These are phyloP conservation scores for Sakesphorus luctuosus DNA, from an alignment of 2,113 vertebrate genomes.

Conservation along the genomic window DNA sequence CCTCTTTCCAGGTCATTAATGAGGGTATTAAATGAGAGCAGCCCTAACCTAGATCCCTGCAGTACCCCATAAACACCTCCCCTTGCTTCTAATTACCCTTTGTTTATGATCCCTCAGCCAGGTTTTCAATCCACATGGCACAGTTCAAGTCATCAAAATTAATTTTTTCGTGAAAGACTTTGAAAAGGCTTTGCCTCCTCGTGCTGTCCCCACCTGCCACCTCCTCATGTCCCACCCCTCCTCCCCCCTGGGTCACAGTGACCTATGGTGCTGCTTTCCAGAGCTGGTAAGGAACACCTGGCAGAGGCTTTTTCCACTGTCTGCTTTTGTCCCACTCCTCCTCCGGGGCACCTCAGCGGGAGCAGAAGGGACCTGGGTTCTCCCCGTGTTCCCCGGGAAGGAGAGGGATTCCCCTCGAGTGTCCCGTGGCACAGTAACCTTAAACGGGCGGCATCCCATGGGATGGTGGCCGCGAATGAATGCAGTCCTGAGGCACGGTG, in stretches of 20 bases:
- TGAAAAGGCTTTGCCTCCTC: neutral
- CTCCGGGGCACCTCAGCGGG: neutral
- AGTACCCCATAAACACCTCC: conserved; percentile 66
- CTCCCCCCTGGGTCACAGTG: neutral
- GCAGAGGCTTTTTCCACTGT: neutral
- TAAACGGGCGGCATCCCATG: fast-evolving
- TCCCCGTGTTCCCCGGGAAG: neutral
- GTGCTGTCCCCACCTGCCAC: neutral
- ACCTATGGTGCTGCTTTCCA: neutral
- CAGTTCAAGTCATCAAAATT: conserved; percentile 63
- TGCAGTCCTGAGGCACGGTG: neutral
- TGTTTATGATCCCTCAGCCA: conserved; percentile 67
- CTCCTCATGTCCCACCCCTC: neutral
- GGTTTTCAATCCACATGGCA: conserved; percentile 51
- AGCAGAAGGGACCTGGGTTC: neutral
- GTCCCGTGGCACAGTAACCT: neutral
- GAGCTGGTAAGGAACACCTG: neutral
- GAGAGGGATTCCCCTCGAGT: neutral
- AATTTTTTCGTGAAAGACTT: neutral
- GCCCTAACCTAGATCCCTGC: conserved; percentile 64
- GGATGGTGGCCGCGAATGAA: fast-evolving
- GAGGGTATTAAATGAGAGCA: conserved; percentile 69
- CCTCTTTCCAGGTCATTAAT: conserved; percentile 72
- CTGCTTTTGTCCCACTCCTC: neutral
- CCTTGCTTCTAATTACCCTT: conserved; percentile 73